Conservation (phyloP, 2,888 invertebrate species). For the Tenthredo mesomela region DNA sequence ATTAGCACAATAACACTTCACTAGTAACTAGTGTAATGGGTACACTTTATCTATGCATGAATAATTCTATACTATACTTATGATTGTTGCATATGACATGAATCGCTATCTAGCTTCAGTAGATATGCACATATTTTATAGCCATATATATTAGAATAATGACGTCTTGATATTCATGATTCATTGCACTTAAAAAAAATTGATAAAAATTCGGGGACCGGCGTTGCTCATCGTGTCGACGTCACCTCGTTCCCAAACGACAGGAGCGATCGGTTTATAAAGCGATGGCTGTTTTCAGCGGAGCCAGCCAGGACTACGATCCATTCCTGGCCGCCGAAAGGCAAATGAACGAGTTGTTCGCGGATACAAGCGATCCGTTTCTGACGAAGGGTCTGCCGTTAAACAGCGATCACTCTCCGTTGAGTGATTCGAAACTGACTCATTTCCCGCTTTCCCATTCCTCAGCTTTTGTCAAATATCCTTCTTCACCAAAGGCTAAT, state of each 20-base stretch:
- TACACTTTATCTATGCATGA: background rate
- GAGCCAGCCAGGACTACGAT: conserved; percentile 82
- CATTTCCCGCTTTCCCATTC: conserved; percentile 72
- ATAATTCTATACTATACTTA: conserved; percentile 13
- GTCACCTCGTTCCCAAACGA: background rate
- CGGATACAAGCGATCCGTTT: conserved; percentile 80
- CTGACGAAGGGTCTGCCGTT: conserved; percentile 66
- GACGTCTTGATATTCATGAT: background rate
- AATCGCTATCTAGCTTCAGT: background rate
- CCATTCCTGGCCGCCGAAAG: conserved; percentile 90
- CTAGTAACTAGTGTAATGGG: background rate
- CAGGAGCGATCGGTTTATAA: conserved; percentile 35
- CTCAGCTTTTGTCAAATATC: conserved; percentile 75
- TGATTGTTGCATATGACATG: conserved; percentile 3
- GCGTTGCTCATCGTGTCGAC: conserved; percentile 11
- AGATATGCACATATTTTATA: background rate
- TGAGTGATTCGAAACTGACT: conserved; percentile 65
- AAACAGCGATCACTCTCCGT: conserved; percentile 55
- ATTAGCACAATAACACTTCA: background rate
- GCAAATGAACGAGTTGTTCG: conserved; percentile 90
- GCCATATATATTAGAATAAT: background rate
- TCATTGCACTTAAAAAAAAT: conserved; percentile 18
- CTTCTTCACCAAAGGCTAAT: conserved; percentile 57
- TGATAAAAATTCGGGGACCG: background rate
- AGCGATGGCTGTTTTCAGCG: conserved; percentile 53